These are phyloP conservation scores for Parochlus steinenii DNA, from an alignment of 2,888 invertebrate species.

Conservation along the genomic window DNA sequence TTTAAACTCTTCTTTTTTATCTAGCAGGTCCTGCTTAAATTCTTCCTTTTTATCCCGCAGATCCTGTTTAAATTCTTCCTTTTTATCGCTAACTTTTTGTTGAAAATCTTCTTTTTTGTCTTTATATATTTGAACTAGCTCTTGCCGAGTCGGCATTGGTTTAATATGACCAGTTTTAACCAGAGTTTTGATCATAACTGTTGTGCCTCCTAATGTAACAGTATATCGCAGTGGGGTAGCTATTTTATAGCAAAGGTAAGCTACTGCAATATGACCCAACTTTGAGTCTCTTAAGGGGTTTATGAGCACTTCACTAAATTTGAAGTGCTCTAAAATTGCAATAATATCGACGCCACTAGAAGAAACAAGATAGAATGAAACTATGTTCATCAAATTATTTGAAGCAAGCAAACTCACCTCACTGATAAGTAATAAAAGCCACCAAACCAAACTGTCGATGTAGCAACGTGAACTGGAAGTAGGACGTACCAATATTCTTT, in stretches of 20 bases:
- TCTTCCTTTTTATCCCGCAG: conserved; percentile 7
- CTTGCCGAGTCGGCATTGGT: conserved; percentile 56
- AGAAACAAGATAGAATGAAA: conserved; percentile 6
- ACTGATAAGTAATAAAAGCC: conserved; percentile 71
- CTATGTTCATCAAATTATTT: conserved; percentile 2
- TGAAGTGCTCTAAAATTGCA: conserved; percentile 54
- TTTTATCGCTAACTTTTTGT: conserved; percentile 3
- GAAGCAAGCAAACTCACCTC: conserved; percentile 40
- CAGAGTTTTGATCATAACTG: conserved; percentile 65
- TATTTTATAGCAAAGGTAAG: conserved; percentile 87
- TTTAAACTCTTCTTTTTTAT: conserved; percentile 4
- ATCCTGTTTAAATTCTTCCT: not conserved
- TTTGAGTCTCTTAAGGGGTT: conserved; percentile 58
- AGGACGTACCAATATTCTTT: conserved; percentile 94
- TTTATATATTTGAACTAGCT: conserved; percentile 41
- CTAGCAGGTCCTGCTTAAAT: not conserved
- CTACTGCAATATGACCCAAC: conserved; percentile 77
- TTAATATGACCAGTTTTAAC: conserved; percentile 65
- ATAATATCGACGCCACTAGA: conserved; percentile 83
- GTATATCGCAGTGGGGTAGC: conserved; percentile 81
- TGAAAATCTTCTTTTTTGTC: conserved; percentile 25
- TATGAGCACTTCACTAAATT: conserved; percentile 62
- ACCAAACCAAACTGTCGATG: conserved; percentile 78
- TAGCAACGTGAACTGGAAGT: conserved; percentile 79
- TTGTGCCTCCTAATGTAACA: conserved; percentile 82